Evolutionary conservation across 2,888 invertebrate species (phyloP).

Genomic region (Hoplodrina ambigua): DNA sequence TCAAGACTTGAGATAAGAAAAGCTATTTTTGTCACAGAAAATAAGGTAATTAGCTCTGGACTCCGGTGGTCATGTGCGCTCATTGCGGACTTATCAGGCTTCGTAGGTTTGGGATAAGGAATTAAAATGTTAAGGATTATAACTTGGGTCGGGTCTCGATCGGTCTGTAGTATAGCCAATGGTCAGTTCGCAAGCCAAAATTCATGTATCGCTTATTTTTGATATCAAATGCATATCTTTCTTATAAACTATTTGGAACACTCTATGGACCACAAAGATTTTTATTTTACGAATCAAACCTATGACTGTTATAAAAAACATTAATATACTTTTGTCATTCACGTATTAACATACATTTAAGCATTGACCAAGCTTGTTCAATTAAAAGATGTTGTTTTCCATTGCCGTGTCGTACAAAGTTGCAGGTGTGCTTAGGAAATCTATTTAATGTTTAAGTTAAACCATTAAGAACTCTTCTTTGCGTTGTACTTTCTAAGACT

Average conservation of each 20-base stretch:
- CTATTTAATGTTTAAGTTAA: slow-evolving; percentile 49
- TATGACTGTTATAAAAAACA: slow-evolving; percentile 56
- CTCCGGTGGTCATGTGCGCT: slow-evolving; percentile 84
- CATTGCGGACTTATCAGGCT: slow-evolving; percentile 57
- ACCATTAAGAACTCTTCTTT: slow-evolving; percentile 52
- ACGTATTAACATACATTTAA: slow-evolving; percentile 65
- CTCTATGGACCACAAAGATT: slow-evolving; percentile 62
- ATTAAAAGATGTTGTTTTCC: slow-evolving; percentile 55
- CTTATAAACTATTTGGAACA: slow-evolving; percentile 42
- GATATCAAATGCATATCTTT: slow-evolving; percentile 66
- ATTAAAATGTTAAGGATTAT: slow-evolving; percentile 20
- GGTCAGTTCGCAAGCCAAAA: slow-evolving; percentile 61
- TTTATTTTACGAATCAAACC: slow-evolving; percentile 64
- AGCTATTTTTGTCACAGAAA: slow-evolving; percentile 89
- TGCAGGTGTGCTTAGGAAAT: slow-evolving; percentile 52
- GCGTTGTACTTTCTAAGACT: slow-evolving; percentile 55
- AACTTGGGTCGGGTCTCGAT: slow-evolving; percentile 1
- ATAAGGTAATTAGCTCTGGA: slow-evolving; percentile 82
- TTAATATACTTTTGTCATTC: slow-evolving; percentile 55
- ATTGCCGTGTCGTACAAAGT: slow-evolving; percentile 37
- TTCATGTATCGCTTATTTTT: slow-evolving; percentile 69
- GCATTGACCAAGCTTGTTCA: slow-evolving; percentile 64
- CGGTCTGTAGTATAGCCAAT: slow-evolving; percentile 29
- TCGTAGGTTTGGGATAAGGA: slow-evolving; percentile 33
- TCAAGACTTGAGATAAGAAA: slow-evolving; percentile 81